These are phyloP conservation scores for Cirrhinus mrigala DNA, from an alignment of 2,797 vertebrate species.

Conservation along the genomic window DNA sequence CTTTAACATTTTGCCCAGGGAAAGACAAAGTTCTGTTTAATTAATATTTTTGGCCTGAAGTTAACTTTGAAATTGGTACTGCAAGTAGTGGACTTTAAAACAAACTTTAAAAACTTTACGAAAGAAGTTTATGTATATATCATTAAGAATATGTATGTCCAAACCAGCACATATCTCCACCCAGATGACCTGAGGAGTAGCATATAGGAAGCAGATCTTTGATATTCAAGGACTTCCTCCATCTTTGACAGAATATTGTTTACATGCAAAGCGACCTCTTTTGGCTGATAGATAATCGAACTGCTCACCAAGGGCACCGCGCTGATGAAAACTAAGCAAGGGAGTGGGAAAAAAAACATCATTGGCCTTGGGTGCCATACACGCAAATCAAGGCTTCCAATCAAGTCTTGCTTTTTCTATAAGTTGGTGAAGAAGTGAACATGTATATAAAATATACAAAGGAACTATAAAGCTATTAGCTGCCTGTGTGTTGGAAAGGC, in stretches of 20 bases:
- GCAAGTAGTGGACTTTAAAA: neutral
- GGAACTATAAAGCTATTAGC: neutral
- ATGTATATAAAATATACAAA: neutral
- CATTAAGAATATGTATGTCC: neutral
- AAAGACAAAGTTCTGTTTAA: neutral
- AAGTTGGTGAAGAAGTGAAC: neutral
- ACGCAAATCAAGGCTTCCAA: conserved; percentile 11
- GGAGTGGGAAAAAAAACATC: conserved; percentile 31
- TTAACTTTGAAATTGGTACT: neutral
- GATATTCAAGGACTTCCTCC: conserved; percentile 49
- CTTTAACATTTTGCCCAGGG: conserved; percentile 7
- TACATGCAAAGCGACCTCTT: conserved; percentile 55
- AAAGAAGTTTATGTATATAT: neutral
- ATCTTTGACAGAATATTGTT: conserved; percentile 55
- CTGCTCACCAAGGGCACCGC: conserved; percentile 47
- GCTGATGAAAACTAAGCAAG: conserved; percentile 50
- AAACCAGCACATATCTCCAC: neutral
- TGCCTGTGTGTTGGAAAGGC: neutral
- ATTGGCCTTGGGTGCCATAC: conserved; percentile 7
- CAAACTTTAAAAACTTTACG: neutral
- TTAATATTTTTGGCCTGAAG: neutral
- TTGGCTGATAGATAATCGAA: conserved; percentile 58
- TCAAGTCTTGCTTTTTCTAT: conserved; percentile 1
- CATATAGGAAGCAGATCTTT: conserved; percentile 28
- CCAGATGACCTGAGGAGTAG: conserved; percentile 9